These are phyloP conservation scores for Euzetes globulus DNA, from an alignment of 2,888 invertebrate genomes.

Conservation along the genomic window DNA sequence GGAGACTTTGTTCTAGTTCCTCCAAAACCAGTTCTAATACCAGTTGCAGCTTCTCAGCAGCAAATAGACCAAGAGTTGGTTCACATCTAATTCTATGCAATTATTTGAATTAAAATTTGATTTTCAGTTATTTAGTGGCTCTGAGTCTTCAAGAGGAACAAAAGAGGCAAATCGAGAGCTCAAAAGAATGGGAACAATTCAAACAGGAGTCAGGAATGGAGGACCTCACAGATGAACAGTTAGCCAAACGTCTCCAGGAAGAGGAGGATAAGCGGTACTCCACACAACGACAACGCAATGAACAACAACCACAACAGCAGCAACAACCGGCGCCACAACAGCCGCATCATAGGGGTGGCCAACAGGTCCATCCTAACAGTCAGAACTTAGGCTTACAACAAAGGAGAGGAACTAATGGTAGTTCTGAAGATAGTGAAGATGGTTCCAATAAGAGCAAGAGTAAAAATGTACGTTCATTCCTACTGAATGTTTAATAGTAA, in stretches of 20 bases:
- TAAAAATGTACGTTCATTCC: slow-evolving; percentile 21
- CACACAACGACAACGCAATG: background rate
- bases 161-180: slow-evolving; percentile 42
- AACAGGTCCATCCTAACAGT: slow-evolving; percentile 23
- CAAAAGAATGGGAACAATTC: slow-evolving; percentile 43
- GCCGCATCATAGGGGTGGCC: slow-evolving; percentile 15
- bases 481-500: background rate
- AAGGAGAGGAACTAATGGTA: slow-evolving; percentile 16
- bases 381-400: background rate
- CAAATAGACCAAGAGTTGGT: slow-evolving; percentile 50
- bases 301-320: background rate
- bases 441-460: slow-evolving; percentile 27
- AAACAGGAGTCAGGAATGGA: slow-evolving; percentile 38
- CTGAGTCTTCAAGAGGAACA: slow-evolving; percentile 50
- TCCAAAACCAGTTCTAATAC: slow-evolving; percentile 41
- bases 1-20: slow-evolving; percentile 49
- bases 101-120: slow-evolving; percentile 29
- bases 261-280: slow-evolving; percentile 46
- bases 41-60: slow-evolving; percentile 42
- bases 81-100: slow-evolving; percentile 25
- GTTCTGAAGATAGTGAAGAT: slow-evolving; percentile 10
- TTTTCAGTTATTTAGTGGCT: slow-evolving; percentile 50
- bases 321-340: slow-evolving; percentile 7
- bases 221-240: slow-evolving; percentile 47
- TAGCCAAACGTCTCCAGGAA: slow-evolving; percentile 50